Evolutionary conservation across 2,797 vertebrate genomes (phyloP).

Genomic region (Sparus aurata): DNA sequence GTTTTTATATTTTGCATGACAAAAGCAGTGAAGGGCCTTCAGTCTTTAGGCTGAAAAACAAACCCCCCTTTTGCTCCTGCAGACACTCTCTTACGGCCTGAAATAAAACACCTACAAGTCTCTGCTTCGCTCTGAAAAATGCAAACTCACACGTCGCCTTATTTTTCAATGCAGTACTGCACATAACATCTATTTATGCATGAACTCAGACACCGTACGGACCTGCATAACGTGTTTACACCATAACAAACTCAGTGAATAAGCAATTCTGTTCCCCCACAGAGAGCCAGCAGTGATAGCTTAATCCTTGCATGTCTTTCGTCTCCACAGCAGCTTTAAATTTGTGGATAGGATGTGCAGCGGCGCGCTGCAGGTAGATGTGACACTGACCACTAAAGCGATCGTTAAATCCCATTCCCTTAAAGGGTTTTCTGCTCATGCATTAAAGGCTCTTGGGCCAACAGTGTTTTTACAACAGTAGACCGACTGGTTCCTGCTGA

Average conservation of each 20-base stretch:
- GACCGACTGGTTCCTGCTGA: not conserved
- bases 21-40: conserved; percentile 1
- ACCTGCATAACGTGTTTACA: conserved; percentile 1
- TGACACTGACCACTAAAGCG: not conserved
- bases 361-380: not conserved
- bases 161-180: conserved; percentile 1
- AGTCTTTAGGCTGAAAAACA: not conserved
- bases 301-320: not conserved
- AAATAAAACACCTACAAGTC: conserved; percentile 38
- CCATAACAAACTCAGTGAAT: not conserved
- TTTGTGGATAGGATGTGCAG: not conserved
- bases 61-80: not conserved
- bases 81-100: not conserved
- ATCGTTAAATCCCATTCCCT: not conserved
- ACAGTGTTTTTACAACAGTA: not conserved
- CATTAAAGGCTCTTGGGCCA: not conserved
- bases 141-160: conserved; percentile 5
- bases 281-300: not conserved
- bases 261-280: not conserved
- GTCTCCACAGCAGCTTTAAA: no score
- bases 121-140: conserved; percentile 21
- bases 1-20: not conserved
- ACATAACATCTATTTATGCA: conserved; percentile 25
- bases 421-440: not conserved
- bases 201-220: not conserved